phyloP scores from a whole-genome alignment of 37 sponge, comb jelly and placozoan genomes.

The Beroe forskalii region DNA sequence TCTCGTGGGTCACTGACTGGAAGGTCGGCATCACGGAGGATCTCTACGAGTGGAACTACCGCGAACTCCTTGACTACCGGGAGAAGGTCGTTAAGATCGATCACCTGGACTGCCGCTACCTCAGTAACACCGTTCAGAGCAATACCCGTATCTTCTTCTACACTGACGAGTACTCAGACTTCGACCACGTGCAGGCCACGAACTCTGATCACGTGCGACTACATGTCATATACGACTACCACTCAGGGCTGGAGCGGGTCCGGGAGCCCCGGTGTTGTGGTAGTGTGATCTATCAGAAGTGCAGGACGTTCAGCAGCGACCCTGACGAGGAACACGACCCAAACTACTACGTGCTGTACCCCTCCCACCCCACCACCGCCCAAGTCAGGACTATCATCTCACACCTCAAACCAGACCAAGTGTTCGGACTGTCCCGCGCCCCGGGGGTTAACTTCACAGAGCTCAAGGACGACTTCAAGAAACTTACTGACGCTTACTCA shows the following conservation, averaged over 20 bases:
- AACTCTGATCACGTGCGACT: conserved; percentile 24
- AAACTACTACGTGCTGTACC: conserved; percentile 29
- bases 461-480: conserved; percentile 38
- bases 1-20: conserved; percentile 7
- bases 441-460: conserved; percentile 24
- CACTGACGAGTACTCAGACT: conserved; percentile 12
- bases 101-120: background rate
- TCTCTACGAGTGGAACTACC: conserved; percentile 6
- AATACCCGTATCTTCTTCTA: conserved; percentile 21
- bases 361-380: conserved; percentile 25
- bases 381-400: conserved; percentile 16
- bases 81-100: background rate
- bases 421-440: conserved; percentile 55
- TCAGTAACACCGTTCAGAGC: background rate
- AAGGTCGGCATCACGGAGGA: conserved; percentile 53
- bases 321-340: background rate
- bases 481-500: conserved; percentile 4
- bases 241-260: conserved; percentile 23
- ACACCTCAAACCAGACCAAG: conserved; percentile 27
- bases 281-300: background rate
- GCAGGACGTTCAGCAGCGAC: background rate
- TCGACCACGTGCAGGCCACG: conserved; percentile 2
- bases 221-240: conserved; percentile 37
- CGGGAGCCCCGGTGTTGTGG: background rate
- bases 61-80: background rate